Evolutionary conservation across 2,113 vertebrate species (phyloP).

Genomic region (Isurus oxyrinchus): DNA sequence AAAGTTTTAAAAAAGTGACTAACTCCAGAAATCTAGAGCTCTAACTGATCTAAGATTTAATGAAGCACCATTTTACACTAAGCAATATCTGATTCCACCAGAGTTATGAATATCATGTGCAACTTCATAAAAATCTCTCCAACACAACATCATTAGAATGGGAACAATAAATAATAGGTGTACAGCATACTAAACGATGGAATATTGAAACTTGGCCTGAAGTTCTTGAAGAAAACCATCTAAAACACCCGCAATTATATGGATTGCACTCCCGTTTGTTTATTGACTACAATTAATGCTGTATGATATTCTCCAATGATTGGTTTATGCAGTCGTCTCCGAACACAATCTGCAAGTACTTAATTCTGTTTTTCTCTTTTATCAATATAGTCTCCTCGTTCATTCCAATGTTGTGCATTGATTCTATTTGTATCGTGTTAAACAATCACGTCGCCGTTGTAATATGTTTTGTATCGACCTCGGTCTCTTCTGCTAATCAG

Average conservation of each 20-base stretch:
- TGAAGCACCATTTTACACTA: not conserved
- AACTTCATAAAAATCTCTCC: not conserved
- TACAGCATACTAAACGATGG: not conserved
- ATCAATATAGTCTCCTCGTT: not conserved
- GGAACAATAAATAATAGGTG: not conserved
- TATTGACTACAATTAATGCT: not conserved
- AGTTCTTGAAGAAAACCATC: not conserved
- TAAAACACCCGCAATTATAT: not conserved
- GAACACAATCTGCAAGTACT: not conserved
- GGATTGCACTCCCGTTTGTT: not conserved
- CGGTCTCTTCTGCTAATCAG: not conserved
- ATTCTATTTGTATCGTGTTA: not conserved
- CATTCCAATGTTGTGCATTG: not conserved
- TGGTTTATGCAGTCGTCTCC: not conserved
- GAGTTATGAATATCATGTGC: not conserved
- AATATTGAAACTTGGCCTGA: not conserved
- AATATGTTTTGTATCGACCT: not conserved
- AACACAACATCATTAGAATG: not conserved
- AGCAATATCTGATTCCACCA: not conserved
- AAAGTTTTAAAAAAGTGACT: not conserved
- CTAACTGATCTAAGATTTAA: not conserved
- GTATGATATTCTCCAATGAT: not conserved
- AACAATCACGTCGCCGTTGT: not conserved
- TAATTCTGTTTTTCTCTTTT: not conserved
- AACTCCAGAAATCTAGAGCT: not conserved